A percentile compares a stretch with the other conserved stretches of the same genome.
Conservation (phyloP, 1,140 invertebrate species). For the Phocides pigmalion region DNA sequence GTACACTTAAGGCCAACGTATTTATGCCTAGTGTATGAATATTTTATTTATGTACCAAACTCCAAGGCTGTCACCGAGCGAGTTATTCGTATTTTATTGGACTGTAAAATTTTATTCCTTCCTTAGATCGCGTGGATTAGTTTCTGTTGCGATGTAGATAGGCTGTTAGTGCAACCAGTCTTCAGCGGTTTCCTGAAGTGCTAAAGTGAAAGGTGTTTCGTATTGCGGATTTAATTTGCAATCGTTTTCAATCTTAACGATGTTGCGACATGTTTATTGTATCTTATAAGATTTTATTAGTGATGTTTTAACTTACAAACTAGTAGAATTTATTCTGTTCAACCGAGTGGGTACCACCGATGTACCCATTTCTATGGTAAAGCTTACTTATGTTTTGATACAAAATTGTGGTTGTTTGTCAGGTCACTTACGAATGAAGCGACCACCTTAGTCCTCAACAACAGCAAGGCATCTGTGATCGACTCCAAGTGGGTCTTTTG, state of each 20-base stretch:
- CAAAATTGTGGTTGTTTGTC: too few relatives aligned
- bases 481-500: too few relatives aligned
- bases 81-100: background rate
- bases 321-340: too few relatives aligned
- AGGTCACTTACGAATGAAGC: too few relatives aligned
- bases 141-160: conserved; percentile 8
- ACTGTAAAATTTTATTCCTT: conserved; percentile 13
- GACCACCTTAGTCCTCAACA: too few relatives aligned
- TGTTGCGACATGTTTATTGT: background rate
- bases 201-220: conserved; percentile 1
- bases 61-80: background rate
- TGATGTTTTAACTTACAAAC: too few relatives aligned
- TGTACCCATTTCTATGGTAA: too few relatives aligned
- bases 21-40: background rate
- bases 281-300: too few relatives aligned
- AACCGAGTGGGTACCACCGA: too few relatives aligned
- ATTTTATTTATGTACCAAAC: background rate
- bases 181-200: conserved; percentile 5
- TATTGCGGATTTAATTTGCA: conserved; percentile 1
- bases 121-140: conserved; percentile 8
- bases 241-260: background rate
- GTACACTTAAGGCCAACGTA: background rate
- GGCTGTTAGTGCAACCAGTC: conserved; percentile 7
- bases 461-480: too few relatives aligned
- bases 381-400: too few relatives aligned